Conservation (phyloP, 2,113 vertebrate species). For the Prinia subflava region DNA sequence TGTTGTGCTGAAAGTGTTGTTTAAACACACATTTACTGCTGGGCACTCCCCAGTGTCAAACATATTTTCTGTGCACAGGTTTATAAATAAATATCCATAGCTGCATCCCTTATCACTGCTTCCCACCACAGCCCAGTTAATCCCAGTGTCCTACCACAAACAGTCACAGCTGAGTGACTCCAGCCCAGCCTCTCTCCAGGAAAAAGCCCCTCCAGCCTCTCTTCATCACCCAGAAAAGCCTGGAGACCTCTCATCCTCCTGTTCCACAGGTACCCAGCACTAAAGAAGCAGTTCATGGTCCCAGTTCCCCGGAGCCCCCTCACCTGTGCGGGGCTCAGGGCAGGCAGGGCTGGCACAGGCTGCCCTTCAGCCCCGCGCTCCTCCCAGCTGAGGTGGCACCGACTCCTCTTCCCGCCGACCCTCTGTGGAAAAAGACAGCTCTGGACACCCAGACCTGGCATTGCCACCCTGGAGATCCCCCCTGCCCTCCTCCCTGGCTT, state of each 20-base stretch:
- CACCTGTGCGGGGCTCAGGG: not conserved
- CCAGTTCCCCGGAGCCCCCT: not conserved
- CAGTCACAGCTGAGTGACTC: not conserved
- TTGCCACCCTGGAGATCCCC: not conserved
- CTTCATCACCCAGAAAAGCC: not conserved
- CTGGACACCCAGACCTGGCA: not conserved
- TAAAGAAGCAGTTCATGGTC: not conserved
- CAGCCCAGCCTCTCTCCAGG: not conserved
- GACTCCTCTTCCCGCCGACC: constrained; percentile 12
- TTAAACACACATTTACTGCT: not conserved
- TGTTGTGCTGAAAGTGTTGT: not conserved
- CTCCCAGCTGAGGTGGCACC: not conserved
- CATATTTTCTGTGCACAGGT: not conserved
- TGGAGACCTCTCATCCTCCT: not conserved
- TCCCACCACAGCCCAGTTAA: not conserved
- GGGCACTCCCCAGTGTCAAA: not conserved
- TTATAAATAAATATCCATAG: not conserved
- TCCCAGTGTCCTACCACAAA: not conserved
- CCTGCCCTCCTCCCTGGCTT: not conserved
- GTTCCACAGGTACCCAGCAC: not conserved
- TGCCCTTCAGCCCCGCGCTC: not conserved
- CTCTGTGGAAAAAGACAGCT: constrained; percentile 13
- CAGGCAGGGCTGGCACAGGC: constrained; percentile 39
- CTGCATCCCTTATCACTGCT: not conserved
- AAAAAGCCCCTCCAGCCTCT: not conserved